These are phyloP conservation scores for Strix uralensis DNA, from an alignment of 2,113 vertebrate genomes.

Conservation along the genomic window DNA sequence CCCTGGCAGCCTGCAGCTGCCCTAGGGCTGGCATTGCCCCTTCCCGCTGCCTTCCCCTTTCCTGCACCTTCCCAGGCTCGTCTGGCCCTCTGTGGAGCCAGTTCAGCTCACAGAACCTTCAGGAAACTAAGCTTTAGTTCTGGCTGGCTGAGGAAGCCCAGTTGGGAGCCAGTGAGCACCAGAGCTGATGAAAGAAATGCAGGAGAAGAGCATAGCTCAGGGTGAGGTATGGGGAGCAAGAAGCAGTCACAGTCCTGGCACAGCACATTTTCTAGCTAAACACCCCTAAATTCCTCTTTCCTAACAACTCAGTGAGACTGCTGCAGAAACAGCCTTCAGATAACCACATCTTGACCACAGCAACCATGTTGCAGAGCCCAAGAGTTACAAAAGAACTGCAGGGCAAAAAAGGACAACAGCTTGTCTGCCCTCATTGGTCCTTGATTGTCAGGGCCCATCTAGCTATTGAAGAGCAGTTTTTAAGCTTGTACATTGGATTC, in stretches of 20 bases:
- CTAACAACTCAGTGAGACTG: neutral
- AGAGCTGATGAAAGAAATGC: neutral
- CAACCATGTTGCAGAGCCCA: neutral
- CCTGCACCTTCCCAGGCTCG: neutral
- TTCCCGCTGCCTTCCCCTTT: neutral
- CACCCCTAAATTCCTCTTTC: neutral
- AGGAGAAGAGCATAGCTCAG: neutral
- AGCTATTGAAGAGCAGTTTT: neutral
- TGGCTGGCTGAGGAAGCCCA: neutral
- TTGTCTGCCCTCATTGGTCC: neutral
- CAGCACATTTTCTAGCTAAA: neutral
- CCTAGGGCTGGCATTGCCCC: neutral
- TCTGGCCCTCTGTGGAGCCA: neutral
- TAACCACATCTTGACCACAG: neutral
- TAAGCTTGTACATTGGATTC: neutral
- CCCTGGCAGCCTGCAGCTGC: neutral
- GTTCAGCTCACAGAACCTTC: neutral
- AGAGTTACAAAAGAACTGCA: neutral
- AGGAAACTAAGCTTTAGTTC: neutral
- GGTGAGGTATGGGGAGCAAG: neutral
- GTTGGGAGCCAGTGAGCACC: rapidly evolving
- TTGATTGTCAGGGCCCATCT: rapidly evolving
- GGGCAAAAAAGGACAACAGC: neutral
- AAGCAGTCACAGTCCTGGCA: neutral
- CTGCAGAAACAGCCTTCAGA: neutral